Percentiles rank a stretch among this genome's conserved stretches.
Conservation (phyloP, 2,888 invertebrate genomes). For the Brenthis daphne region DNA sequence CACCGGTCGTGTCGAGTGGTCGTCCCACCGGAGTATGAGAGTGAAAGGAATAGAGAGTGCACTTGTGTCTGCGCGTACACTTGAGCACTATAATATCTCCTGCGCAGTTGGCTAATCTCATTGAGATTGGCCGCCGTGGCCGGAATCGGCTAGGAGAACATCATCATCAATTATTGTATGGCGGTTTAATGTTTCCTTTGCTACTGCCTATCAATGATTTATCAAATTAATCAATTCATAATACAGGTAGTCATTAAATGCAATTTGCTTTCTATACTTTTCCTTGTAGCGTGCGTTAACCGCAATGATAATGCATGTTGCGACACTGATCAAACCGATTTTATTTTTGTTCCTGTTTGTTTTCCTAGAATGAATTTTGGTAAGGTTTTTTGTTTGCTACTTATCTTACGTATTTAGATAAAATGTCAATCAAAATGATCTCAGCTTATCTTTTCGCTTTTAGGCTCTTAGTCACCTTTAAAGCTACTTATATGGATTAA, state of each 20-base stretch:
- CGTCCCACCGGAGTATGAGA: too few relatives aligned
- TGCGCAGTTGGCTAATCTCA: too few relatives aligned
- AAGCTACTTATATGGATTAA: constrained; percentile 13
- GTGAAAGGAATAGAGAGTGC: too few relatives aligned
- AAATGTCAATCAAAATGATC: constrained; percentile 35
- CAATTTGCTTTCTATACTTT: constrained; percentile 38
- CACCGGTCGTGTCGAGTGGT: too few relatives aligned
- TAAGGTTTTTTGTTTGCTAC: constrained; percentile 31
- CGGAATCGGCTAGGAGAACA: too few relatives aligned
- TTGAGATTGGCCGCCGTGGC: too few relatives aligned
- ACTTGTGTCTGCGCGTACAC: too few relatives aligned
- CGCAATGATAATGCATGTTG: constrained; percentile 33
- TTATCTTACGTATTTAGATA: constrained; percentile 31
- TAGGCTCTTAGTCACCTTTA: neutral
- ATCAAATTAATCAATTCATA: constrained; percentile 10
- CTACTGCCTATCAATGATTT: neutral
- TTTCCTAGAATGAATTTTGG: constrained; percentile 30
- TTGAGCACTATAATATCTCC: too few relatives aligned
- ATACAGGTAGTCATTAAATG: constrained; percentile 22
- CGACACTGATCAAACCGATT: constrained; percentile 29
- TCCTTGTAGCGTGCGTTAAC: constrained; percentile 40
- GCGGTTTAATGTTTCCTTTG: neutral
- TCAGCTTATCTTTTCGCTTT: constrained; percentile 21
- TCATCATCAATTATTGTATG: neutral
- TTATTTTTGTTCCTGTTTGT: constrained; percentile 28